Base-by-base conservation (phyloP, 2,888 invertebrate species). In the Cepaea hortensis region DNA sequence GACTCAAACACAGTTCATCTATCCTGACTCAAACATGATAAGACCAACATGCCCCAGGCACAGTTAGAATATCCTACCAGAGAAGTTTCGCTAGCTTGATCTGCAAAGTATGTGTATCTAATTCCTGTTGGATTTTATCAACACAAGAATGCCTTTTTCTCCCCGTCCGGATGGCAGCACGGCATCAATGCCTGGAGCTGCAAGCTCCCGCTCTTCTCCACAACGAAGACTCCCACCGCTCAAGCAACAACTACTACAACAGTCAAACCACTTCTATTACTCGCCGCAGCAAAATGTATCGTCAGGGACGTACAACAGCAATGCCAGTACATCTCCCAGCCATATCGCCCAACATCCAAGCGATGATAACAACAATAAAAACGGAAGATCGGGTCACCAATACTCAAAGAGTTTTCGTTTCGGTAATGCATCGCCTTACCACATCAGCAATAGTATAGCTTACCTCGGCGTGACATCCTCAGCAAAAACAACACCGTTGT, bases 221-320 rank as follows among this genome's bases (percentile, higher is more conserved):
- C 81, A 87, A 61, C 35, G 73, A 83, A 50, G 75, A 61, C 72
- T 75, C 3, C 83, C 72, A 0, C 72, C 83, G 15, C 83, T 73
- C 3, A 83, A 61, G 20, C 83, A 83, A 18, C 72, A 72, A 61
- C 72, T 62, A 13, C 61, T 83, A 18, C 73, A 75, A 55, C 75
- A 75, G 35, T 55, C 77, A 61, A 80, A 65, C 46, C 62, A 65
- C 65, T 18, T 65, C 15, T 62, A 80, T 62, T 62, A 55, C 20
- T 55, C n/a, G 7, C 6, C 55, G 55, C 76, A 76, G 20, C 75
- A 75, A n/a, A 48, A 11, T 76, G 6, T 48, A 1, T 6, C 50
- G 7, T 20, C 55, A 23, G 77, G 77, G n/a, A 55, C 55, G 68
- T 15, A 46, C 65, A 35, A 4, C 18, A 65, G 18, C 48, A 68